Evolutionary conservation across 30 jellyfish, hydroid and myxozoan genomes (phyloP).

Genomic region (Turritopsis rubra): DNA sequence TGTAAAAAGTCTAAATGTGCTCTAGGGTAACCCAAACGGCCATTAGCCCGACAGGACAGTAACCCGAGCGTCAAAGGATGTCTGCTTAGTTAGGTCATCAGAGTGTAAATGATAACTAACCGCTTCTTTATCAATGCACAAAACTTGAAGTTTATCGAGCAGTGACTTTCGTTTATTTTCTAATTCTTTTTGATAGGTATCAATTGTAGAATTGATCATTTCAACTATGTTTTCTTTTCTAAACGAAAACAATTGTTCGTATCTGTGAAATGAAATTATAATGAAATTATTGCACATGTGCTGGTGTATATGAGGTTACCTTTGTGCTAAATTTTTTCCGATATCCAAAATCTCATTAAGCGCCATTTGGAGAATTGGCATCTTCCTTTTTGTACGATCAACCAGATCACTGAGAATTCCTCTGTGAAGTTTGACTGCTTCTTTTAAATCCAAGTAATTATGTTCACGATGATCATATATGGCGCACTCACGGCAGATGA

Average conservation of each 20-base stretch:
- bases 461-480: slow-evolving; percentile 93
- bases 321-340: slow-evolving; percentile 43
- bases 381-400: slow-evolving; percentile 61
- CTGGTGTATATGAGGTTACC: no score
- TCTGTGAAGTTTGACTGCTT: slow-evolving; percentile 87
- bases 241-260: not conserved
- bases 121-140: slow-evolving; percentile 50
- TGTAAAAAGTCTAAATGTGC: not conserved
- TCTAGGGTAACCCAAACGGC: no score
- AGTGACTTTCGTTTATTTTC: slow-evolving; percentile 77
- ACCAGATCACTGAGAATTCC: slow-evolving; percentile 45
- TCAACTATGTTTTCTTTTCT: slow-evolving; percentile 58
- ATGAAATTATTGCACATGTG: no score
- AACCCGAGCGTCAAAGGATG: no score
- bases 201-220: slow-evolving; percentile 46
- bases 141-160: slow-evolving; percentile 42
- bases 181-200: slow-evolving; percentile 51
- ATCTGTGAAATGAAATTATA: no score
- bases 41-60: no score
- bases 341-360: slow-evolving; percentile 68
- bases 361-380: slow-evolving; percentile 69
- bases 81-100: no score
- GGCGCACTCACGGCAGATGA: slow-evolving; percentile 96
- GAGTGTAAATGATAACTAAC: slow-evolving; percentile 43
- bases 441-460: slow-evolving; percentile 79